Evolutionary conservation across 2,113 vertebrate species (phyloP), one percentile per base, ranked within the genome.

Genomic region (Chlorocebus sabaeus): DNA sequence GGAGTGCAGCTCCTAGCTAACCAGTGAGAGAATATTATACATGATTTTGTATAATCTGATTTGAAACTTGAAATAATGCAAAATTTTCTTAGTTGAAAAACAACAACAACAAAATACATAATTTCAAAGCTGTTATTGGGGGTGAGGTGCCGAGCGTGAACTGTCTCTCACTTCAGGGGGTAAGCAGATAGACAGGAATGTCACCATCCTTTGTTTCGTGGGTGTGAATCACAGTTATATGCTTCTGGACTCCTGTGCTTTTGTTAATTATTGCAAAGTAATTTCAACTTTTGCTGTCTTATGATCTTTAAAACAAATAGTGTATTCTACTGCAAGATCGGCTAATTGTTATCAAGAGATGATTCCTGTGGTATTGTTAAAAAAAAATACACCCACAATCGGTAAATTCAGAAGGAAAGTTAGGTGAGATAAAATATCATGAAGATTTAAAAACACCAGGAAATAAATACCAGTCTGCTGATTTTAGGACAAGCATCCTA

Each of bases 1-100:
- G 48, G 4, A 32, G 27, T 4, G 1, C 0, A 11, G 72, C 11
- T 2, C 45, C 22, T 5, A 0, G 45, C 6, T 35, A 32, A 61
- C 32, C 11, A 35, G 35, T 48, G 40, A 12, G 7, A 48, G 22
- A 30, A 2, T 25, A 17, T 23, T 78, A 61, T 52, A n/a, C 12
- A 6, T 14, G 45, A 57, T 50, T 43, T 22, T 9, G n/a, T 90
- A 45, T 50, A 38, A 25, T 10, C 7, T 32, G 18, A 10, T 35
- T 76, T 40, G 27, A 64, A 90, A 87, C 20, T 70, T 73, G 25
- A 78, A 84, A 84, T 50, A 86, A 85, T 57, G 22, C 25, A n/a
- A 55, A 45, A 2, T 73, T 84, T 93, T 79, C n/a, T 64, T 20
- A 12, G 50, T 30, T 75, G 93, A 73, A 87, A 89, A 70, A 18